Evolutionary conservation across 2,888 invertebrate genomes (phyloP), one percentile per base, ranked within the genome.

Genomic region (Drosophila sordidapex): DNA sequence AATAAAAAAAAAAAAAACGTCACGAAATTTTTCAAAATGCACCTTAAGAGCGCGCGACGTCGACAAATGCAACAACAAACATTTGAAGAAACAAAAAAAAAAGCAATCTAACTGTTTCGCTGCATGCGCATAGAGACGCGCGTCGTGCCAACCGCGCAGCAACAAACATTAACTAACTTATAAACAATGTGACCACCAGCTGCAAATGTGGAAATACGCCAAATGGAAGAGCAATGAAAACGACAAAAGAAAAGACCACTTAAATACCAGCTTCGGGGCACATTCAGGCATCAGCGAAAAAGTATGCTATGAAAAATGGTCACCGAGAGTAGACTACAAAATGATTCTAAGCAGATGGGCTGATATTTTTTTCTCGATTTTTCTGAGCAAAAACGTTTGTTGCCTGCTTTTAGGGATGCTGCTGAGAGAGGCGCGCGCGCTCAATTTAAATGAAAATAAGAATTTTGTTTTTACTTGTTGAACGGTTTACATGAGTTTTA

Each of bases 401-500:
- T 59, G 69, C 60, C 31, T 53, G 35, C 59, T 53, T 59, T 48
- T 2, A 33, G 60, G 57, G 27, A 33, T 40, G 60, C 18, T 2
- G 18, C 7, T 40, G 4, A n/a, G n/a, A 33, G 27, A 13, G 5
- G 8, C 1, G 18, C 8, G 15, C n/a, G 36, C 61, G 52, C 52
- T 7, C 21, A 62, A 54, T 54, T 65, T 29, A 0, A 67, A 48
- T 27, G 13, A n/a, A 36, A 31, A 31, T 4, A 31, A 25, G 21
- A 52, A 25, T 29, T 56, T 38, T 0, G 27, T 10, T 25, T 56
- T 54, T 51, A 38, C 38, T 67, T 78, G 52, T 79, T 63, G 53
- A 75, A 78, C 77, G 70, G 52, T 78, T 77, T 78, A 78, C 67
- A 79, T 72, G 67, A 79, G 75, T 79, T 78, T 79, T 74, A 79